These are phyloP conservation scores for Ptychodera flava DNA, from an alignment of 35 echinoderm and acorn worm genomes.

Conservation along the genomic window DNA sequence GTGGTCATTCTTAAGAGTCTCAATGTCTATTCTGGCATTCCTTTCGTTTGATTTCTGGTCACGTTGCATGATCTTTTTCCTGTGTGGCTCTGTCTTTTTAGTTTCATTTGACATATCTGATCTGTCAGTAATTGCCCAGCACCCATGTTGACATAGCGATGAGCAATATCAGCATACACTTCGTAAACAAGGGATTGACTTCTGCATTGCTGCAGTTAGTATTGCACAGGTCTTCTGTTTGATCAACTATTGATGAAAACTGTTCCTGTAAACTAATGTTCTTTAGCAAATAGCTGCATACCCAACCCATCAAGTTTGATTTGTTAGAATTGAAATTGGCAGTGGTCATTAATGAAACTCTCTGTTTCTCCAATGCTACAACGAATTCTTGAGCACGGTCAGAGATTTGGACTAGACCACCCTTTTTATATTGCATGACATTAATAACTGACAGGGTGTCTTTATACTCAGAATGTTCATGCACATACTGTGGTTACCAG, in stretches of 20 bases:
- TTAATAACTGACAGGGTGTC: background rate
- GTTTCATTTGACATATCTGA: background rate
- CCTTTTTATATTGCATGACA: background rate
- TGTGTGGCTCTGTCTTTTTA: background rate
- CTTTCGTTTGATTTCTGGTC: background rate
- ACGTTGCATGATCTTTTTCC: background rate
- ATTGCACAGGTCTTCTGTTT: background rate
- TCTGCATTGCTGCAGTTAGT: background rate
- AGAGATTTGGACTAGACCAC: background rate
- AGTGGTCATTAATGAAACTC: background rate
- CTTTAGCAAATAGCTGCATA: background rate
- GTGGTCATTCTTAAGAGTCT: background rate
- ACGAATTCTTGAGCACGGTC: background rate
- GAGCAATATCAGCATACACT: background rate
- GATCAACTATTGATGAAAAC: background rate
- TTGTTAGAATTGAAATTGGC: background rate
- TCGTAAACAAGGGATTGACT: background rate
- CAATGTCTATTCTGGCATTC: background rate
- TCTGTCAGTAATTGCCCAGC: background rate
- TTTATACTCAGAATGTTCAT: background rate
- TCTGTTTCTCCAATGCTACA: background rate
- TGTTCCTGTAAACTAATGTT: background rate
- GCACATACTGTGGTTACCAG: background rate
- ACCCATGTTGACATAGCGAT: background rate
- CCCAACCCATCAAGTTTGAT: background rate